Percentiles rank a stretch among this genome's conserved stretches.
These are phyloP conservation scores for Trisateles emortualis DNA, from an alignment of 2,888 invertebrate species.

Conservation along the genomic window DNA sequence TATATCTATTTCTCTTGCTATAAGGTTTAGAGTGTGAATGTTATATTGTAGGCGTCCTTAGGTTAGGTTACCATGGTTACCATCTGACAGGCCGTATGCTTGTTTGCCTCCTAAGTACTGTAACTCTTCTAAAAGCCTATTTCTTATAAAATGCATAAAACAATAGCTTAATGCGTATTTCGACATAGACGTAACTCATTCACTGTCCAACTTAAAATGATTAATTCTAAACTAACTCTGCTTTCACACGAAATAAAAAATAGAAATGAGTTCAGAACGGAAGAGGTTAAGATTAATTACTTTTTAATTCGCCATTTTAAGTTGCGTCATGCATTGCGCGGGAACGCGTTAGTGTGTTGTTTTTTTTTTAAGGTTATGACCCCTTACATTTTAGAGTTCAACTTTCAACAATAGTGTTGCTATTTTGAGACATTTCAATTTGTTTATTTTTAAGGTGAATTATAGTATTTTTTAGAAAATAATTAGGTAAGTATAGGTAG, in stretches of 20 bases:
- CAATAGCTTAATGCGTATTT: conserved; percentile 8
- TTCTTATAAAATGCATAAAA: too few relatives aligned
- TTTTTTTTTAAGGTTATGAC: conserved; percentile 29
- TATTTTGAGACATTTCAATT: too few relatives aligned
- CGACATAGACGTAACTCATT: conserved; percentile 17
- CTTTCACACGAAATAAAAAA: conserved; percentile 75
- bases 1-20: too few relatives aligned
- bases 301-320: conserved; percentile 82
- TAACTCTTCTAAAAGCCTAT: too few relatives aligned
- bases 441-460: neutral
- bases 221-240: conserved; percentile 69
- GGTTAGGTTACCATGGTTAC: too few relatives aligned
- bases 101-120: too few relatives aligned
- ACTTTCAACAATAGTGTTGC: conserved; percentile 4
- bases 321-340: conserved; percentile 59
- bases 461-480: too few relatives aligned
- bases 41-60: too few relatives aligned
- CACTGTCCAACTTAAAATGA: conserved; percentile 51
- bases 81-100: too few relatives aligned
- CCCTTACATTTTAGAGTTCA: conserved; percentile 4
- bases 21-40: too few relatives aligned
- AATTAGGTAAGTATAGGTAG: too few relatives aligned
- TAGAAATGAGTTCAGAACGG: conserved; percentile 57
- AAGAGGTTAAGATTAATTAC: conserved; percentile 75
- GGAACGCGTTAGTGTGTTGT: conserved; percentile 37